These are phyloP conservation scores for Drosophila meridionalis DNA, from an alignment of 2,888 invertebrate species.

Conservation along the genomic window DNA sequence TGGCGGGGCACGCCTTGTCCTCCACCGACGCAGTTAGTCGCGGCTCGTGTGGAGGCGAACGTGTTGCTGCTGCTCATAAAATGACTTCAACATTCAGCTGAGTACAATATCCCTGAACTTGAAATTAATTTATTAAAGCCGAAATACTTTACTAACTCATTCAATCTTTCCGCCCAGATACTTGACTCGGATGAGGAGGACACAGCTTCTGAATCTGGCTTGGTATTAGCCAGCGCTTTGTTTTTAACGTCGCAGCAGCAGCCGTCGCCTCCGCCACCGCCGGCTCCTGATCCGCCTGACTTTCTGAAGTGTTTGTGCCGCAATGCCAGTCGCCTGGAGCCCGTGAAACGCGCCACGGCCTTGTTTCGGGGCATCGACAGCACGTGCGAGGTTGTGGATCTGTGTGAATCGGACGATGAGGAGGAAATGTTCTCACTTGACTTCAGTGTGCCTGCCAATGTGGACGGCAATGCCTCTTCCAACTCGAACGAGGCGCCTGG, in stretches of 20 bases:
- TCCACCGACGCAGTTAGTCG: conserved; percentile 75
- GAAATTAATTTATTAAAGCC: neutral
- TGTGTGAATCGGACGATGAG: conserved; percentile 70
- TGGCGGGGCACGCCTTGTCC: conserved; percentile 15
- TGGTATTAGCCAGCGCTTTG: conserved; percentile 28
- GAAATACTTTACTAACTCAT: neutral
- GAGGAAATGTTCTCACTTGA: conserved; percentile 70
- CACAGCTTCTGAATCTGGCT: conserved; percentile 18
- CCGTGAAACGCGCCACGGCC: conserved; percentile 64
- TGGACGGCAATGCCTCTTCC: conserved; percentile 49
- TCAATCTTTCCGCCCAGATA: conserved; percentile 35
- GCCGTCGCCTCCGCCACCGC: conserved; percentile 14
- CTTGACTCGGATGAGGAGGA: conserved; percentile 72
- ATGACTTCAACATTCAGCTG: conserved; percentile 70
- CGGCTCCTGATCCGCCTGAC: conserved; percentile 60
- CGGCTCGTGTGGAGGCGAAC: conserved; percentile 33
- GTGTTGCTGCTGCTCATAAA: conserved; percentile 36
- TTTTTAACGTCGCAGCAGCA: conserved; percentile 9
- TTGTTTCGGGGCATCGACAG: conserved; percentile 68
- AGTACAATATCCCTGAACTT: conserved; percentile 21
- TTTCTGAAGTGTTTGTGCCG: conserved; percentile 54
- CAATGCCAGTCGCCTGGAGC: conserved; percentile 63
- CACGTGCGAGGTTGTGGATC: conserved; percentile 59
- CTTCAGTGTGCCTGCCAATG: conserved; percentile 70
- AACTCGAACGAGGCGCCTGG: conserved; percentile 46